Base-by-base conservation (phyloP, 2,888 invertebrate genomes). In the Amblyjoppa fuscipennis region DNA sequence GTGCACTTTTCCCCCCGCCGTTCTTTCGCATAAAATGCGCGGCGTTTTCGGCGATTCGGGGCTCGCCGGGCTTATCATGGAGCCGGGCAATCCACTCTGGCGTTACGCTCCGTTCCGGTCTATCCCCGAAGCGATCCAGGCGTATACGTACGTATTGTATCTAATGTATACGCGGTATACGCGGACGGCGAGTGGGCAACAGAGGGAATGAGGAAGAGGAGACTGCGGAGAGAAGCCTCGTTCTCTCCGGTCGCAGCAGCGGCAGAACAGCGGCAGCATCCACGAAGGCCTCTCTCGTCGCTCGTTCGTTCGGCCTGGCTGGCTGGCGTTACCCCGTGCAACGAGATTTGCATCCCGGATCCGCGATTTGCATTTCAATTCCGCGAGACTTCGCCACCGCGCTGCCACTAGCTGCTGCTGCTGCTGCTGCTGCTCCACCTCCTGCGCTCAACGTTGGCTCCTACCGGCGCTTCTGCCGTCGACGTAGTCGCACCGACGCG, bases 321-420 rank as follows among this genome's bases (percentile, higher is more conserved):
- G 87, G 87, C 84, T 89, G 87, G 92, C 92, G 92, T 92, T 93
- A 93, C 91, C 91, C 91, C 91, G 90, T 92, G 93, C 92, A 92
- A 92, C 91, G 92, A 92, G 92, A 94, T 94, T 94, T 94, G 93
- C 94, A 94, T 94, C 92, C 91, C 91, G 93, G 92, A 93, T 93
- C 91, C 91, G 89, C 91, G 92, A 94, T 94, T 94, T 94, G 94
- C 94, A 94, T 94, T 94, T 94, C 94, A 93, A 93, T 94, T 94
- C 92, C 91, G 88, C 92, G 90, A 91, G 92, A 91, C 91, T 92
- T 91, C 91, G 90, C 90, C 89, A 89, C 91, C 87, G 87, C 64
- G 56, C 73, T 77, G 77, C 71, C 74, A 28, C 88, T 77, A 70
- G 77, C 77, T 81, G 68, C 77, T 79, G 79, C n/a, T 64, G 78